Evolutionary conservation across 1,140 invertebrate genomes (phyloP).

Genomic region (Drosophila funebris): DNA sequence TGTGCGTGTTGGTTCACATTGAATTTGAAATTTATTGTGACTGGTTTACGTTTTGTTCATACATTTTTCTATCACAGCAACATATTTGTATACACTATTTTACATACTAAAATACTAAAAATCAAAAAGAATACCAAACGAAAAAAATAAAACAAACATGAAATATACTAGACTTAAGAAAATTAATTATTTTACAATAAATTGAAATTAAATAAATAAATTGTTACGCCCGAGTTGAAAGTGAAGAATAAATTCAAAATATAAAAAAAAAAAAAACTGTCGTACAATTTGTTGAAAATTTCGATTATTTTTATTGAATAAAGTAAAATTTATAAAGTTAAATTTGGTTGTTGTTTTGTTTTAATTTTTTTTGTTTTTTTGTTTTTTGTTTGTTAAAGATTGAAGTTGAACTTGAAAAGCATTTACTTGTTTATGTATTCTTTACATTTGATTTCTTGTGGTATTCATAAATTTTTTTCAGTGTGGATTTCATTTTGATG

Average conservation of each 20-base stretch:
- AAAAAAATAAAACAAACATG: neutral
- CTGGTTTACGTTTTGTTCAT: conserved; percentile 74
- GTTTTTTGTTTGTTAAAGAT: conserved; percentile 17
- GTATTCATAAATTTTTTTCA: neutral
- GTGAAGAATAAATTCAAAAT: conserved; percentile 25
- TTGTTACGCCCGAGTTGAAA: neutral
- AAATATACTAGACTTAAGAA: neutral
- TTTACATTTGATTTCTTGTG: conserved; percentile 25
- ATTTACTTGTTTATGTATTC: conserved; percentile 47
- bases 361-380: too few species aligned
- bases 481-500: neutral
- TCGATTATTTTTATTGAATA: conserved; percentile 6
- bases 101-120: conserved; percentile 54
- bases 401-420: conserved; percentile 47
- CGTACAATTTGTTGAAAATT: conserved; percentile 32
- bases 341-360: neutral
- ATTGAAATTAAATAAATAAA: conserved; percentile 6
- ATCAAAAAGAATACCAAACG: conserved; percentile 13
- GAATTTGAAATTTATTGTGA: conserved; percentile 67
- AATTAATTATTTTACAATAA: conserved; percentile 42
- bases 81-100: conserved; percentile 77
- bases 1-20: conserved; percentile 28
- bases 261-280: conserved; percentile 31
- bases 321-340: conserved; percentile 3
- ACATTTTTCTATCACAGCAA: conserved; percentile 76